Conservation (phyloP, 2,888 invertebrate species). For the Melanchra persicariae region DNA sequence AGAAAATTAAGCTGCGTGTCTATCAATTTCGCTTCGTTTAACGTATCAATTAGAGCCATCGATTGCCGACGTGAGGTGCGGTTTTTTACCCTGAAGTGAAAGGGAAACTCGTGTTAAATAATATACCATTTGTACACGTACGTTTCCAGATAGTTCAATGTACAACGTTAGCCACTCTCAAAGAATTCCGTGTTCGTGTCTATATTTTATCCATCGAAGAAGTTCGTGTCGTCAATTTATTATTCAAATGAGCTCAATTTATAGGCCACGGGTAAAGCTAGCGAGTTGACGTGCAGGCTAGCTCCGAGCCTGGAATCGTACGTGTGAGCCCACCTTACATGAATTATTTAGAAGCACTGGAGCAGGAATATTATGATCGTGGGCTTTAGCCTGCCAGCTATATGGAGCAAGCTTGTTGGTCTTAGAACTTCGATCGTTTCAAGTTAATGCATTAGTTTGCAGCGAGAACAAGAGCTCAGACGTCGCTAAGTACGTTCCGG, state of each 20-base stretch:
- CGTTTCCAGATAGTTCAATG: conserved; percentile 39
- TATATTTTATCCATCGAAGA: conserved; percentile 44
- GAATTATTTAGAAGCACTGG: conserved; percentile 77
- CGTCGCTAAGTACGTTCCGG: conserved; percentile 46
- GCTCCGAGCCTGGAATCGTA: conserved; percentile 64
- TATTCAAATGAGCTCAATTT: conserved; percentile 70
- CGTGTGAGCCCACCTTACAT: conserved; percentile 65
- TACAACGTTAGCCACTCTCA: conserved; percentile 17
- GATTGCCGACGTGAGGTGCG: conserved; percentile 62
- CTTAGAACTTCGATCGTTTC: conserved; percentile 28
- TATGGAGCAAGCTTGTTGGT: conserved; percentile 57
- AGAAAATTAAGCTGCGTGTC: conserved; percentile 75
- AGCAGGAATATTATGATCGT: conserved; percentile 74
- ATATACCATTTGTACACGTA: conserved; percentile 40
- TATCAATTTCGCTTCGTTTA: conserved; percentile 69
- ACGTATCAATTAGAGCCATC: conserved; percentile 71
- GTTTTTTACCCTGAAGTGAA: conserved; percentile 63
- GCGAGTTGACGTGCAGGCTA: conserved; percentile 65
- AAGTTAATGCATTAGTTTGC: conserved; percentile 61
- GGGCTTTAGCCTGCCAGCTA: conserved; percentile 56
- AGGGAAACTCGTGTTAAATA: conserved; percentile 58
- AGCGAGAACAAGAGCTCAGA: conserved; percentile 38
- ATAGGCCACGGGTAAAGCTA: conserved; percentile 61
- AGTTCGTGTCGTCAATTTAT: conserved; percentile 59
- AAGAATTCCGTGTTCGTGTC: conserved; percentile 44